Base-by-base conservation (phyloP, 53 echinoderm and acorn worm species). In the Arbacia lixula region DNA sequence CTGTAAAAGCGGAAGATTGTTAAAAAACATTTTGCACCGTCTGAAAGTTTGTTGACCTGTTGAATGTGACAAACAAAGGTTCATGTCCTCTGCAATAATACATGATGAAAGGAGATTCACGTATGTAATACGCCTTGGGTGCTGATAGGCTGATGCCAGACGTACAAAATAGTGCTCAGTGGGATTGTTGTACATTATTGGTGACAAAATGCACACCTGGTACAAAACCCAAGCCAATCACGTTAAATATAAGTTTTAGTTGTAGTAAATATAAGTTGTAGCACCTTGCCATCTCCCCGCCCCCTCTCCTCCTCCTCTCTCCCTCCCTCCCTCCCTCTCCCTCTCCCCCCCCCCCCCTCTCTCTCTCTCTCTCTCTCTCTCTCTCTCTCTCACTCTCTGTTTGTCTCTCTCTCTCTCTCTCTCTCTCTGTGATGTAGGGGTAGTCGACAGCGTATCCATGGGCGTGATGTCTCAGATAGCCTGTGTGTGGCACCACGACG, bases 401-500 rank as follows among this genome's bases (percentile, higher is more conserved):
- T 0, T 1, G 0, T 61, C 31, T 31, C 62, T 61, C 31, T 30
- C 28, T 60, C 2, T 30, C 6, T 62, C 34, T 60, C 27, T 60
- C 29, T 60, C 25, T 21, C 58, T 24, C 24, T 6, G 3, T 25
- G 6, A 5, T 17, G 10, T 25, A 69, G 69, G 69, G 40, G 43
- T 29, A 28, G 46, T 69, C 5, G 69, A 69, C 17, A 69, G 69
- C 42, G 43, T 43, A 0, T 6, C 43, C 2, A 43, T 69, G 0
- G 46, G 43, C 1, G 29, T 69, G 43, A 28, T 69, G 43, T 69
- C 40, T 41, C 42, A 6, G 2, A 69, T 69, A 3, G 69, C 43
- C n/a, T 40, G 43, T 5, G 69, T 69, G 25, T 69, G 69, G 69
- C 46, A 69, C 21, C 14, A 69, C 3, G 69, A 43, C 2, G 46